Evolutionary conservation across 2,797 vertebrate species (phyloP).

Genomic region (Lateolabrax maculatus): DNA sequence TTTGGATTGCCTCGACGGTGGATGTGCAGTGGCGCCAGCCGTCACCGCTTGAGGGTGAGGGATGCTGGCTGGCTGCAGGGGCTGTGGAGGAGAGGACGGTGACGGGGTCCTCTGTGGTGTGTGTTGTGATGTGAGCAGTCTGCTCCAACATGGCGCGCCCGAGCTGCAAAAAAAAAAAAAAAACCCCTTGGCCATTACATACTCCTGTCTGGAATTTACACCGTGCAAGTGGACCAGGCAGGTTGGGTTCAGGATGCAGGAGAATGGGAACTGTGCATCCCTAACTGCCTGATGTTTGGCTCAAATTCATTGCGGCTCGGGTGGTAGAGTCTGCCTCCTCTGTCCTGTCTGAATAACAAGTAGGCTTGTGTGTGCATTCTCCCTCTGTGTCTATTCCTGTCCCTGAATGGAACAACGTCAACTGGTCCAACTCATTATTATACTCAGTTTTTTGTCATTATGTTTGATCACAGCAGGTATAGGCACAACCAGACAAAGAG

Average conservation of each 20-base stretch:
- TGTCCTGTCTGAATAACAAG: constrained; percentile 54
- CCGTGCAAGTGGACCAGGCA: constrained; percentile 42
- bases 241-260: constrained; percentile 13
- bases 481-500: constrained; percentile 29
- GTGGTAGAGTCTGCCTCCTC: constrained; percentile 37
- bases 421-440: constrained; percentile 19
- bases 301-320: constrained; percentile 29
- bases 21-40: constrained; percentile 61
- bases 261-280: constrained; percentile 43
- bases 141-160: constrained; percentile 82
- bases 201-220: constrained; percentile 74
- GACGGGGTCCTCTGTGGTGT: constrained; percentile 37
- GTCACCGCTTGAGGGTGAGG: constrained; percentile 30
- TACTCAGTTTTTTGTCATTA: constrained; percentile 8
- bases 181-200: constrained; percentile 75
- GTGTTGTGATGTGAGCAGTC: constrained; percentile 79
- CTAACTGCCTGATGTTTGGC: constrained; percentile 9
- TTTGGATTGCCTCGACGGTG: constrained; percentile 14
- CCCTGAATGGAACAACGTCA: constrained; percentile 57
- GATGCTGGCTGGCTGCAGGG: constrained; percentile 63
- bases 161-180: constrained; percentile 73
- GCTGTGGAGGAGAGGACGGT: constrained; percentile 52
- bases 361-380: constrained; percentile 29
- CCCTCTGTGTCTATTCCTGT: constrained; percentile 48
- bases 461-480: constrained; percentile 76